Evolutionary conservation across 2,888 invertebrate species (phyloP).

Genomic region (Vesta saturnalis): DNA sequence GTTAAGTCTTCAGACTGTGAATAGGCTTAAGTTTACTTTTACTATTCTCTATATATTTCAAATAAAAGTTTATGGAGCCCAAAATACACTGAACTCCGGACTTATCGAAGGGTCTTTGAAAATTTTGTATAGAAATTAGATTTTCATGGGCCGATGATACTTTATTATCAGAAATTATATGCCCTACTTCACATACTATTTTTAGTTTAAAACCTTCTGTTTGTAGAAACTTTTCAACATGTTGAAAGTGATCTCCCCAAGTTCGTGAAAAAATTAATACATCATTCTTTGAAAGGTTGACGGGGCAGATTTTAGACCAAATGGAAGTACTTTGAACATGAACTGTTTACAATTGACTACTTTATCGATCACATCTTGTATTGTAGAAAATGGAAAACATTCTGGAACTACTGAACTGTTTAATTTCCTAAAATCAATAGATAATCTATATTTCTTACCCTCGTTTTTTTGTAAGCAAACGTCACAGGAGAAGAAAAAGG

Average conservation of each 20-base stretch:
- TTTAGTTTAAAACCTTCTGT: slow-evolving; percentile 15
- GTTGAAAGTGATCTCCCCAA: background rate
- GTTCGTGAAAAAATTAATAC: slow-evolving; percentile 10
- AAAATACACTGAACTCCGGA: slow-evolving; percentile 20
- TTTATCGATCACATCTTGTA: background rate
- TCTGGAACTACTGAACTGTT: background rate
- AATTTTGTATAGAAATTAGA: slow-evolving; percentile 26
- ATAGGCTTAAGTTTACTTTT: slow-evolving; percentile 25
- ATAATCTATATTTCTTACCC: no score
- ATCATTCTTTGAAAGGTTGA: background rate
- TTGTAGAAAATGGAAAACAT: background rate
- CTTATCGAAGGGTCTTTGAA: background rate
- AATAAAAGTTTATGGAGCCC: slow-evolving; percentile 27
- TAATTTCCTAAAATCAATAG: no score
- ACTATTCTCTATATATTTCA: slow-evolving; percentile 24
- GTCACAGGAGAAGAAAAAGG: background rate
- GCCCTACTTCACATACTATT: no score
- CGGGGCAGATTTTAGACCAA: background rate
- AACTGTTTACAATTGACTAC: slow-evolving; percentile 4
- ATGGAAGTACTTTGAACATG: background rate
- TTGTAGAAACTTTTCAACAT: background rate
- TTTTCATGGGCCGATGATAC: slow-evolving; percentile 31
- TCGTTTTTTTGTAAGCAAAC: background rate
- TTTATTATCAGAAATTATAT: background rate
- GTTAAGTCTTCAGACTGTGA: slow-evolving; percentile 22